phyloP scores from a whole-genome alignment of 1,140 invertebrate species.

The Chironomus striatipennis region DNA sequence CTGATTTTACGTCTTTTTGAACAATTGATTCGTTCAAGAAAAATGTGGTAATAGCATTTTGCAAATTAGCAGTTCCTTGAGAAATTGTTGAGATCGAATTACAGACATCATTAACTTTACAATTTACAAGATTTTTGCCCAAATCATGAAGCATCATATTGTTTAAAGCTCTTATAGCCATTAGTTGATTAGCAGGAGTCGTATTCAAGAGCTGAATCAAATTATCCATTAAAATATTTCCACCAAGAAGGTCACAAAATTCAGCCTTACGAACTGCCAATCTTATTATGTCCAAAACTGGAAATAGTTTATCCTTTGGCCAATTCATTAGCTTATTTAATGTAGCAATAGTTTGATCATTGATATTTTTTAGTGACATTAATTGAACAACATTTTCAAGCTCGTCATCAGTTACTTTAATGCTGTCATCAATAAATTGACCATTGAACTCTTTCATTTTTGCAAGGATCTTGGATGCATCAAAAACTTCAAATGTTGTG shows the following conservation, averaged over 20 bases:
- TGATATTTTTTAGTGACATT: slow-evolving; percentile 41
- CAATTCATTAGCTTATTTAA: slow-evolving; percentile 62
- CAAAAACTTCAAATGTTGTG: slow-evolving; percentile 41
- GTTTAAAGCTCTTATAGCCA: slow-evolving; percentile 62
- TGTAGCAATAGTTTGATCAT: slow-evolving; percentile 45
- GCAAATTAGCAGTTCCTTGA: slow-evolving; percentile 55
- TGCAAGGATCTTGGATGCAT: slow-evolving; percentile 44
- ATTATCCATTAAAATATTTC: slow-evolving; percentile 38
- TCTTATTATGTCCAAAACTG: slow-evolving; percentile 74
- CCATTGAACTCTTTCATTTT: slow-evolving; percentile 69
- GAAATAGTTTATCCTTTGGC: slow-evolving; percentile 75
- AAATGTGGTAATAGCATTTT: slow-evolving; percentile 69
- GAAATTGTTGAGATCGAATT: slow-evolving; percentile 46
- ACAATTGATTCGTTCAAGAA: slow-evolving; percentile 67
- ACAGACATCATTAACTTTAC: slow-evolving; percentile 48
- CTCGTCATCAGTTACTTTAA: slow-evolving; percentile 44
- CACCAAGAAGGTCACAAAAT: slow-evolving; percentile 52
- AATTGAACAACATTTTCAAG: slow-evolving; percentile 53
- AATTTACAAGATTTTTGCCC: slow-evolving; percentile 52
- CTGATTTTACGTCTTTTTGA: slow-evolving; percentile 39
- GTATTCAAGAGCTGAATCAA: slow-evolving; percentile 40
- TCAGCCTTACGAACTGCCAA: slow-evolving; percentile 60
- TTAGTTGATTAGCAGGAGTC: slow-evolving; percentile 62
- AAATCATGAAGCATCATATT: slow-evolving; percentile 62
- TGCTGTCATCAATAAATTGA: slow-evolving; percentile 44